These are phyloP conservation scores for Heloderma charlesbogerti DNA, from an alignment of 2,113 vertebrate species.

Conservation along the genomic window DNA sequence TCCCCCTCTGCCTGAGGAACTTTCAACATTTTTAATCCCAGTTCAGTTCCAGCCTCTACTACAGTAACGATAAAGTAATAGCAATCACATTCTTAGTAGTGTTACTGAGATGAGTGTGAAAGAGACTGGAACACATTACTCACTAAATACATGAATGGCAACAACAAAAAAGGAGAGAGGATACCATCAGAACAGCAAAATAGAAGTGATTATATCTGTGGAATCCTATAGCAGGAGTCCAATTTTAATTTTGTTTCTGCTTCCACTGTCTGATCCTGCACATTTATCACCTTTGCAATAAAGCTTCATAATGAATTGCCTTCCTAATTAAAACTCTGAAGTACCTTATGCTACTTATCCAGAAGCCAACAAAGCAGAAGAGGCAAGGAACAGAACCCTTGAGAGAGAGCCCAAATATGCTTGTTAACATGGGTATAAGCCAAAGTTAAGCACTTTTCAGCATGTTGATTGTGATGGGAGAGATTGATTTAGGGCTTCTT, in stretches of 20 bases:
- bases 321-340: conserved; percentile 60
- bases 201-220: background rate
- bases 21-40: background rate
- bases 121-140: background rate
- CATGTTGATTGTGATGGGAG: background rate
- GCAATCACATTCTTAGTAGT: background rate
- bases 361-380: conserved; percentile 39
- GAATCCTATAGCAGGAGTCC: conserved; percentile 17
- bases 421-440: background rate
- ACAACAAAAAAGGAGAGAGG: background rate
- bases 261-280: conserved; percentile 35
- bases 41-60: background rate
- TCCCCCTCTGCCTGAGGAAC: background rate
- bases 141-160: background rate
- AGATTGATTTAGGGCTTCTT: too few relatives aligned
- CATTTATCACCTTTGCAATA: conserved; percentile 13
- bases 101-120: background rate
- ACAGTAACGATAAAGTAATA: background rate
- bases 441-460: background rate
- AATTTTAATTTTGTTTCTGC: conserved; percentile 25
- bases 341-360: conserved; percentile 48
- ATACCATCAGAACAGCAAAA: background rate
- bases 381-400: conserved; percentile 15
- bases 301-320: conserved; percentile 50
- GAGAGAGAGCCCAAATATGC: background rate